These are phyloP conservation scores for Hypothenemus hampei DNA, from an alignment of 1,140 invertebrate species.

Conservation along the genomic window DNA sequence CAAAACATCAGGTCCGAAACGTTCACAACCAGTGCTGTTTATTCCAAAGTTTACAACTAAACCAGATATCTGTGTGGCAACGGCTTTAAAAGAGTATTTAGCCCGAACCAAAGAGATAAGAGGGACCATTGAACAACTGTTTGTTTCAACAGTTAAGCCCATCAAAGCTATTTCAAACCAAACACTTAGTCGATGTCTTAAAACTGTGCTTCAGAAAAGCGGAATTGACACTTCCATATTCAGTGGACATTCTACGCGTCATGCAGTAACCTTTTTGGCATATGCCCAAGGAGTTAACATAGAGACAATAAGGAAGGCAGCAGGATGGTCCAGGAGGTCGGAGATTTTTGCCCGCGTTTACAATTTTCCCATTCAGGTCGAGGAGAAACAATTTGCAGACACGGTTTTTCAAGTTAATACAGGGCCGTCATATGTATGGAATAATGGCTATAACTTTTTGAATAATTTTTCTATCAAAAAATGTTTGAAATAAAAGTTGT, in stretches of 20 bases:
- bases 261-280: not conserved
- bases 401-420: no score
- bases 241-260: not conserved
- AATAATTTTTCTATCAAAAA: no score
- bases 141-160: constrained; percentile 19
- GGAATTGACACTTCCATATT: not conserved
- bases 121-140: not conserved
- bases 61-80: constrained; percentile 12
- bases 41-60: constrained; percentile 7
- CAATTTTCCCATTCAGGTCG: no score
- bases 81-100: constrained; percentile 3
- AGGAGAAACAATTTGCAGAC: no score
- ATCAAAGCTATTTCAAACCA: not conserved
- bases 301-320: no score
- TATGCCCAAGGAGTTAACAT: no score
- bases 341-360: no score
- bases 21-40: constrained; percentile 4
- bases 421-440: no score
- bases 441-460: no score
- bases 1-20: constrained; percentile 15
- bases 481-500: no score
- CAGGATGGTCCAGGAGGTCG: no score
- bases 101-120: not conserved
- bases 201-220: not conserved
- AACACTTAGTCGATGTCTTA: not conserved